Conservation (phyloP, 2,113 vertebrate species). For the Psilopsiagon aymara region DNA sequence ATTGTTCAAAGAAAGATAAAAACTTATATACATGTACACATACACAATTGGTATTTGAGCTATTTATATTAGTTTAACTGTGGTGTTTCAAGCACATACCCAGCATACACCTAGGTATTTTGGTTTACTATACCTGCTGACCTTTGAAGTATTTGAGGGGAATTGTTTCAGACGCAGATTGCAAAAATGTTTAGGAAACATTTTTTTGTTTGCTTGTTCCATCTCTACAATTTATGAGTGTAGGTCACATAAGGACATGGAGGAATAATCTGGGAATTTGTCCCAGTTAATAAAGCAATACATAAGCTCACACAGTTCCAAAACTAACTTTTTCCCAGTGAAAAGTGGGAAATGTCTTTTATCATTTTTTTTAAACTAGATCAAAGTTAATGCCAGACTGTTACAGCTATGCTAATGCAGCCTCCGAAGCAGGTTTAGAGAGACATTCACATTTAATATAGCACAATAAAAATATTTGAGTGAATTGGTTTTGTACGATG, state of each 20-base stretch:
- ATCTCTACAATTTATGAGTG: not conserved
- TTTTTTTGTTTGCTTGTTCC: not conserved
- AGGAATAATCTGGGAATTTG: conserved; percentile 21
- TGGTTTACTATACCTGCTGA: not conserved
- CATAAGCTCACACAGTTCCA: not conserved
- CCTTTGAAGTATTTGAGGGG: not conserved
- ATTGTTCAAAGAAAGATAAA: not conserved
- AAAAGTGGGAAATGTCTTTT: conserved; percentile 18
- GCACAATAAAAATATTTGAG: not conserved
- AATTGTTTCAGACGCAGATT: not conserved
- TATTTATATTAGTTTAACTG: not conserved
- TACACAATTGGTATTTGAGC: not conserved
- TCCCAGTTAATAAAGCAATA: conserved; percentile 23
- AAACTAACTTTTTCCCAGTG: conserved; percentile 12
- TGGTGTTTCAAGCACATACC: not conserved
- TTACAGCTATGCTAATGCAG: not conserved
- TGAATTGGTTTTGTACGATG: not conserved
- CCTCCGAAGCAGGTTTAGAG: not conserved
- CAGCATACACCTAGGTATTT: not conserved
- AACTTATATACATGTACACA: not conserved
- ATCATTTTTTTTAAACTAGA: conserved; percentile 1
- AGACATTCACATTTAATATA: not conserved
- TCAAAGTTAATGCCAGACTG: not conserved
- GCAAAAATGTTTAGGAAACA: not conserved
- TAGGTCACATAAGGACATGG: not conserved